Evolutionary conservation across 2,113 vertebrate species (phyloP).

Genomic region (Rhinoptilus africanus): DNA sequence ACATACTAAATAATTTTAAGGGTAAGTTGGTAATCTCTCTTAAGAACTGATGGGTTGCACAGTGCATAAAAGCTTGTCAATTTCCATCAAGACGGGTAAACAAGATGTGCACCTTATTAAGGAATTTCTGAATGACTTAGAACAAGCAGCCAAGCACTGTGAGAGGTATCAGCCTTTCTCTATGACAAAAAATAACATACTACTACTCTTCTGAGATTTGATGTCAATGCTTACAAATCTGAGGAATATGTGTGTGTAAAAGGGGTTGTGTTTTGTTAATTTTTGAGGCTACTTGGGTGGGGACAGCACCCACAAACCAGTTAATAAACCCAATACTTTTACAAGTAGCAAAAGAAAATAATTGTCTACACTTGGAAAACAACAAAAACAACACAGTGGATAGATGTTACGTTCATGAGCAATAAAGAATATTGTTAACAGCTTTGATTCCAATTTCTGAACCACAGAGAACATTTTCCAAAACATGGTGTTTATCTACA

Average conservation of each 20-base stretch:
- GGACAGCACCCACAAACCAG: background rate
- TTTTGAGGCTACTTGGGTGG: background rate
- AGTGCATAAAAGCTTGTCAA: background rate
- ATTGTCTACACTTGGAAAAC: background rate
- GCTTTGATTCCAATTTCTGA: background rate
- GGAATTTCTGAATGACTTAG: background rate
- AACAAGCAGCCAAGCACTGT: background rate
- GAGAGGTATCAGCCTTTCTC: background rate
- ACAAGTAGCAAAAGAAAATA: background rate
- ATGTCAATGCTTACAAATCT: background rate
- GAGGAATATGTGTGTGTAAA: background rate
- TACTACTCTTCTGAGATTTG: background rate
- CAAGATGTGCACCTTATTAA: background rate
- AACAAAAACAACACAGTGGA: fast-evolving
- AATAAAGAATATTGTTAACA: background rate
- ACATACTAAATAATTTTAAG: background rate
- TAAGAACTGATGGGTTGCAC: background rate
- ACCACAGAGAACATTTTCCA: background rate
- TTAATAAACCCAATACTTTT: background rate
- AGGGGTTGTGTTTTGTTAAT: background rate
- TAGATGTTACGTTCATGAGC: background rate
- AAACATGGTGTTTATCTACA: background rate
- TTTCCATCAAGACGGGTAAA: background rate
- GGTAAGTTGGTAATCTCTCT: background rate
- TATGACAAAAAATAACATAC: background rate